phyloP scores from a whole-genome alignment of 2,888 invertebrate species.

The Fragum whitleyi region DNA sequence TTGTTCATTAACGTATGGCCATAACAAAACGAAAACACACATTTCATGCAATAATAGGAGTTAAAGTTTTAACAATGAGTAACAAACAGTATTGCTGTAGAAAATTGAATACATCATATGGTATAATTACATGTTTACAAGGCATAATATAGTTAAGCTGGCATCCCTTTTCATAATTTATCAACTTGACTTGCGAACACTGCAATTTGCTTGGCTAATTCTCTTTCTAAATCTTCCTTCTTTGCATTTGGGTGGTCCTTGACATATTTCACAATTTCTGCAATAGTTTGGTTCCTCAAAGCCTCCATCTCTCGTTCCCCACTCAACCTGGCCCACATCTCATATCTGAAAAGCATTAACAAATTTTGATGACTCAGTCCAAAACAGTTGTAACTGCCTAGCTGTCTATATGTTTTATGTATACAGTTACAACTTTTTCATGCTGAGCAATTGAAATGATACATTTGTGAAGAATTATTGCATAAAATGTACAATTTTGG shows the following conservation, averaged over 20 bases:
- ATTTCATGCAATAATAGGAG: too few species aligned
- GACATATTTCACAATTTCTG: conserved; percentile 76
- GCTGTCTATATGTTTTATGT: too few species aligned
- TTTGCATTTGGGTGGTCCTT: conserved; percentile 78
- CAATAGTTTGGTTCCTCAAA: conserved; percentile 74
- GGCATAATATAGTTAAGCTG: not conserved
- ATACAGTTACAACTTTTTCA: too few species aligned
- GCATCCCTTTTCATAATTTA: conserved; percentile 50
- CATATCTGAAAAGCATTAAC: conserved; percentile 55
- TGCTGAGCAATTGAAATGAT: too few species aligned
- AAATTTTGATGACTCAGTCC: not conserved
- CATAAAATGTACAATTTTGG: too few species aligned
- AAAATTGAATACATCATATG: too few species aligned
- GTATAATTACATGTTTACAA: too few species aligned
- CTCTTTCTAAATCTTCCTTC: conserved; percentile 75
- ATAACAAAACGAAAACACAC: too few species aligned
- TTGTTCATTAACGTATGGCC: too few species aligned
- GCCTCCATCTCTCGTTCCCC: conserved; percentile 77
- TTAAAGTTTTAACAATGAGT: too few species aligned
- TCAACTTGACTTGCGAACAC: conserved; percentile 76
- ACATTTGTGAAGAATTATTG: not conserved
- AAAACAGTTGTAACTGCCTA: too few species aligned
- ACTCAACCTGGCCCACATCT: conserved; percentile 68
- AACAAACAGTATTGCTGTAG: too few species aligned
- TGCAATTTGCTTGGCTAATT: conserved; percentile 74